These are phyloP conservation scores for Vireo altiloquus DNA, from an alignment of 2,113 vertebrate species.

Conservation along the genomic window DNA sequence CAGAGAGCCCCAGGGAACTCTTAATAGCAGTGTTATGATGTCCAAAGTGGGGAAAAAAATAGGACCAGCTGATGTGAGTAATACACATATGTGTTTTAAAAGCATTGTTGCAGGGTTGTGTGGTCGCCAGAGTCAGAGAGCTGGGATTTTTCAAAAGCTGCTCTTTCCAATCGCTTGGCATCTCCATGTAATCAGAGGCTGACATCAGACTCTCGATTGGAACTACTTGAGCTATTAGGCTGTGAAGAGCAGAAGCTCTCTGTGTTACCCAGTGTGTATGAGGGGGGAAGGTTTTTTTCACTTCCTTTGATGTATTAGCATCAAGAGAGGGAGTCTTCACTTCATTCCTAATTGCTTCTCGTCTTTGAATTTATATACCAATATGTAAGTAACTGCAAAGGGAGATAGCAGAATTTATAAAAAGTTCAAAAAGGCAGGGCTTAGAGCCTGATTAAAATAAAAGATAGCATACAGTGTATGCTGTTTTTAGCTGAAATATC, in stretches of 20 bases:
- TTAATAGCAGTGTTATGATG: not conserved
- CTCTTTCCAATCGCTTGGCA: conserved; percentile 33
- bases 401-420: conserved; percentile 63
- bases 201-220: conserved; percentile 52
- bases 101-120: not conserved
- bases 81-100: not conserved
- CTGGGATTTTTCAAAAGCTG: conserved; percentile 1
- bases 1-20: not conserved
- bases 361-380: conserved; percentile 64
- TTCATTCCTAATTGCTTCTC: conserved; percentile 53
- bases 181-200: conserved; percentile 36
- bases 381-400: conserved; percentile 63
- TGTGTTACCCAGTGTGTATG: conserved; percentile 16
- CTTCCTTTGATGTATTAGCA: conserved; percentile 60
- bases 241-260: conserved; percentile 57
- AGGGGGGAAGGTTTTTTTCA: not conserved
- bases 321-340: conserved; percentile 51
- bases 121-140: conserved; percentile 7
- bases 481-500: conserved; percentile 60
- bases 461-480: conserved; percentile 44
- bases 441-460: conserved; percentile 61
- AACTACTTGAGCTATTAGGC: conserved; percentile 45
- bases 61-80: not conserved
- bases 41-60: not conserved
- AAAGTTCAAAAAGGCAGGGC: conserved; percentile 62